Percentiles rank a stretch among this genome's conserved stretches.
These are phyloP conservation scores for Sprattus sprattus DNA, from an alignment of 2,113 vertebrate genomes.

Conservation along the genomic window DNA sequence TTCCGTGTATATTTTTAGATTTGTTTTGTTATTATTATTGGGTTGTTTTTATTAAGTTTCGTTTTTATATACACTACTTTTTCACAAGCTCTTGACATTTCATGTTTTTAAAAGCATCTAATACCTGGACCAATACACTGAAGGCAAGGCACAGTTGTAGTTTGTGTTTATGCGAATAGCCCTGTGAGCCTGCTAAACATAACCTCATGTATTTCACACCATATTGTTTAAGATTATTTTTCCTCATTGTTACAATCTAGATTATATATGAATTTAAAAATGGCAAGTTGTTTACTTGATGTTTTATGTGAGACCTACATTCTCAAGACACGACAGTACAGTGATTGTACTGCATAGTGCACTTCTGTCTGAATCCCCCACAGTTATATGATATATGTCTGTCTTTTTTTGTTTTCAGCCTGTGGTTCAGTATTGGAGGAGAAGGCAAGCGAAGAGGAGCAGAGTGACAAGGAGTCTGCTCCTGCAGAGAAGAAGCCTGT, in stretches of 20 bases:
- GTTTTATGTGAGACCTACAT: not conserved
- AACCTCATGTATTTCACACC: no score
- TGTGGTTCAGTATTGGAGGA: constrained; percentile 49
- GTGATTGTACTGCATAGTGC: not conserved
- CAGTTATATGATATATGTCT: constrained; percentile 12
- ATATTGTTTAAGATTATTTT: no score
- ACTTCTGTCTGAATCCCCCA: not conserved
- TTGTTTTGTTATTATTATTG: no score
- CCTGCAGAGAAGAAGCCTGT: constrained; percentile 53
- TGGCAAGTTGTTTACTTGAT: not conserved
- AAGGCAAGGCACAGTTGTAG: not conserved
- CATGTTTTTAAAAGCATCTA: no score
- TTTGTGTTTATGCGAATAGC: not conserved
- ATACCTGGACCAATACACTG: not conserved
- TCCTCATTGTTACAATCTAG: not conserved
- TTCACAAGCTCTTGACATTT: not conserved
- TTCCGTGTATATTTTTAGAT: no score
- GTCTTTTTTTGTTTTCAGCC: constrained; percentile 55
- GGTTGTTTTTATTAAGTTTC: not conserved
- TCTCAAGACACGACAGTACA: not conserved
- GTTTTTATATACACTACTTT: not conserved
- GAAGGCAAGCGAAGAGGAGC: constrained; percentile 59
- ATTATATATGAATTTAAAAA: not conserved
- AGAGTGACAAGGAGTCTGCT: constrained; percentile 56
- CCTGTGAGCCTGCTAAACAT: no score